phyloP scores from a whole-genome alignment of 2,888 invertebrate species.

The Epinotia bilunana region DNA sequence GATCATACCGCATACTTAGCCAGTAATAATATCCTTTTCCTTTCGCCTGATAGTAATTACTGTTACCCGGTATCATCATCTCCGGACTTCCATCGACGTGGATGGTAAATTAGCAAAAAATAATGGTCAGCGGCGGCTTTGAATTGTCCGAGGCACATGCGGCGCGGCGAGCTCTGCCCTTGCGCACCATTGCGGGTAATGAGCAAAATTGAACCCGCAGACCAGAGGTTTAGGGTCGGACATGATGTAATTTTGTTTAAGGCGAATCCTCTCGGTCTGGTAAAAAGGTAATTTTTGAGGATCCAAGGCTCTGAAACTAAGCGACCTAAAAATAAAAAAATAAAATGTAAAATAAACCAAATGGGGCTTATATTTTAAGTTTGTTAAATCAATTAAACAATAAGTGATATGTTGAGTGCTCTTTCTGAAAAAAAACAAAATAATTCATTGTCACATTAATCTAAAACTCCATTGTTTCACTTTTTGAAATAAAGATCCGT shows the following conservation, averaged over 20 bases:
- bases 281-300: too few relatives aligned
- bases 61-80: constrained; percentile 49
- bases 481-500: too few relatives aligned
- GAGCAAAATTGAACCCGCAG: constrained; percentile 28
- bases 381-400: too few relatives aligned
- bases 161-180: constrained; percentile 17
- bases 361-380: too few relatives aligned
- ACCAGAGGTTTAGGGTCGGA: constrained; percentile 15
- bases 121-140: constrained; percentile 59
- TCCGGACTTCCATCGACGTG: constrained; percentile 58
- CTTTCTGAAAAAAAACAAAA: too few relatives aligned
- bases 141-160: constrained; percentile 24
- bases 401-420: too few relatives aligned
- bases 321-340: too few relatives aligned
- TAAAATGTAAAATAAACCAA: too few relatives aligned
- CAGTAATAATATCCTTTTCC: constrained; percentile 47
- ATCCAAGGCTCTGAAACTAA: too few relatives aligned
- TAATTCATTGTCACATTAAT: too few relatives aligned
- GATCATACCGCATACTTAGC: constrained; percentile 42
- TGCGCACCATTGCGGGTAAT: constrained; percentile 33
- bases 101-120: constrained; percentile 79
- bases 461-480: too few relatives aligned
- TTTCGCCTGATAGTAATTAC: constrained; percentile 52
- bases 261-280: too few relatives aligned
- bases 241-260: constrained; percentile 19